Base-by-base conservation (phyloP, 2,797 vertebrate species). In the Chromobotia macracanthus region DNA sequence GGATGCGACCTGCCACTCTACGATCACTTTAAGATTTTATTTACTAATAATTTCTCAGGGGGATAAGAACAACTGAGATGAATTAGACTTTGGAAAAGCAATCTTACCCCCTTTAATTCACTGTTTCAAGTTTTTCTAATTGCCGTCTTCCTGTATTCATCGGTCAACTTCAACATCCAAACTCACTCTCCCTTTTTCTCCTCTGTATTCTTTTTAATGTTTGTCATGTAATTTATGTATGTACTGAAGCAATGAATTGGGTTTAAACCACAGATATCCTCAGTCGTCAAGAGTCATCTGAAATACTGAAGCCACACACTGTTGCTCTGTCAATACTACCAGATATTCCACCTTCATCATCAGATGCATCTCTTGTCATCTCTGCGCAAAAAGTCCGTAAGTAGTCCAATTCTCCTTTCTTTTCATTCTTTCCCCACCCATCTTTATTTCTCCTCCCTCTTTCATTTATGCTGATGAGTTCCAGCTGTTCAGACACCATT, bases 401-500 rank as follows among this genome's bases (percentile, higher is more conserved):
- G 55, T 31, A 56, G 19, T 38, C 3, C 31, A 53, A 21, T 46
- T 78, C 56, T 19, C 38, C 46, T 48, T 41, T 60, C 25, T 65
- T 35, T 35, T n/a, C n/a, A n/a, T n/a, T n/a, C n/a, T n/a, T 67
- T 81, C 56, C 23, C 78, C 80, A 23, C 44, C 46, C 72, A 75
- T 23, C 55, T 81, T 65, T 44, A 51, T 72, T 31, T 41, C 73
- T 44, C 61, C 46, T 66, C 75, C 25, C 91, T 86, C 84, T 77
- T 86, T 84, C 72, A 80, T 82, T 85, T 84, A 87, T 91, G 89
- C 90, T 93, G 94, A 96, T 95, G 92, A 93, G 90, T 95, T 96
- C 94, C 94, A 96, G 95, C 95, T 97, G 95, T 92, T 92, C 91
- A 90, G 88, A 89, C 86, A 89, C 93, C 89, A 90, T 91, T 91